A percentile compares a stretch with the other conserved stretches of the same genome.
These are phyloP conservation scores for Drosophila subquinaria DNA, from an alignment of 2,888 invertebrate species.

Conservation along the genomic window DNA sequence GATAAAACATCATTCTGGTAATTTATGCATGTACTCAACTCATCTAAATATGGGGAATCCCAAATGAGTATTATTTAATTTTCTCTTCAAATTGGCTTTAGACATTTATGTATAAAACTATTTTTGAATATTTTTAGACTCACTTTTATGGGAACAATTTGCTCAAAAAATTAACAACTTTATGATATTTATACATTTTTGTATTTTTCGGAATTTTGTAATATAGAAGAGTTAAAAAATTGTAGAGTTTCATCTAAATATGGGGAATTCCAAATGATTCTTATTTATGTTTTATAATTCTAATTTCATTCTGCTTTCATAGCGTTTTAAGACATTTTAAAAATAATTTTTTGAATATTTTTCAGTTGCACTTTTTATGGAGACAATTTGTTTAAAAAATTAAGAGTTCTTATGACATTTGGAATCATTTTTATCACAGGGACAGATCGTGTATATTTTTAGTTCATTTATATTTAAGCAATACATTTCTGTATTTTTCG, in stretches of 20 bases:
- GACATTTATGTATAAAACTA: no score
- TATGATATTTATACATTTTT: no score
- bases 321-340: no score
- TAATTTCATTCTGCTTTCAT: no score
- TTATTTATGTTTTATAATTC: no score
- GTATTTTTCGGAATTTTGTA: no score
- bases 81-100: not conserved
- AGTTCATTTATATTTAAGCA: not conserved
- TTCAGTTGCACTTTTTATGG: not conserved
- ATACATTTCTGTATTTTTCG: not conserved
- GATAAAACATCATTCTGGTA: conserved; percentile 16
- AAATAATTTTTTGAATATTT: not conserved
- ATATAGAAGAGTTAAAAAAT: no score
- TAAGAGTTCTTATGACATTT: not conserved
- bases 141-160: no score
- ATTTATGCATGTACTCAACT: conserved; percentile 24
- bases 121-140: no score
- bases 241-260: no score
- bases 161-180: no score
- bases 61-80: not conserved
- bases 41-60: conserved; percentile 8
- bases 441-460: not conserved
- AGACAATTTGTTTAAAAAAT: not conserved
- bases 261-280: no score
- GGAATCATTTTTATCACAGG: not conserved